Evolutionary conservation across 2,888 invertebrate species (phyloP), one percentile per base, ranked within the genome.

Genomic region (Acronicta psi): DNA sequence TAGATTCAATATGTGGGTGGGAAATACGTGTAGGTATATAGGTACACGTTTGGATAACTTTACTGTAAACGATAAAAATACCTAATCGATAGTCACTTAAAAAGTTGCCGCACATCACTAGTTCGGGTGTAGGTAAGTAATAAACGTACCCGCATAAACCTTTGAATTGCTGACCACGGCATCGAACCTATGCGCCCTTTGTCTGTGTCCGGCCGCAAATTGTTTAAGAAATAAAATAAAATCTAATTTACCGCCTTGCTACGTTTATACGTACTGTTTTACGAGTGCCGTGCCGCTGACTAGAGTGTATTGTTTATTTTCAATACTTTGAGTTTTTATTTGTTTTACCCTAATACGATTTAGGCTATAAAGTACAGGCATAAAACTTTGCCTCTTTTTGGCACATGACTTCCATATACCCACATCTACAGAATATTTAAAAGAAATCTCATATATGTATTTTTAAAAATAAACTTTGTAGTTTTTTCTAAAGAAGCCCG

Each of bases 211-310:
- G 78, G 85, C 89, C 92, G 85, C 93, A 92, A 91, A 93, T 92
- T 93, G 91, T 93, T 92, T 88, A 93, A 93, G 92, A 92, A 93
- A 92, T 93, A 92, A 92, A 92, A 92, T 91, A 90, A 91, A 93
- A 92, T 93, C 91, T 91, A 93, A 93, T 93, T 93, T 93, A 90
- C 89, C 89, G 90, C 88, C 83, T 88, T 90, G 82, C 86, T 91
- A 90, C 92, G 87, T 92, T 92, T 91, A 92, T 89, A 85, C 86
- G 86, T 87, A 89, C 85, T 82, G 84, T 87, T 91, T 91, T 91
- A 91, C 87, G 91, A 91, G 89, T n/a, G 13, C 34, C n/a, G n/a
- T 85, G 83, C 82, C 79, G 84, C 86, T 84, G 87, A 86, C 82
- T 86, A 82, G 69, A 86, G 84, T 80, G 81, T 82, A 87, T 88